Percentiles rank a stretch among this genome's conserved stretches.
Evolutionary conservation across 2,797 vertebrate genomes (phyloP).

Genomic region (Sarcophilus harrisii): DNA sequence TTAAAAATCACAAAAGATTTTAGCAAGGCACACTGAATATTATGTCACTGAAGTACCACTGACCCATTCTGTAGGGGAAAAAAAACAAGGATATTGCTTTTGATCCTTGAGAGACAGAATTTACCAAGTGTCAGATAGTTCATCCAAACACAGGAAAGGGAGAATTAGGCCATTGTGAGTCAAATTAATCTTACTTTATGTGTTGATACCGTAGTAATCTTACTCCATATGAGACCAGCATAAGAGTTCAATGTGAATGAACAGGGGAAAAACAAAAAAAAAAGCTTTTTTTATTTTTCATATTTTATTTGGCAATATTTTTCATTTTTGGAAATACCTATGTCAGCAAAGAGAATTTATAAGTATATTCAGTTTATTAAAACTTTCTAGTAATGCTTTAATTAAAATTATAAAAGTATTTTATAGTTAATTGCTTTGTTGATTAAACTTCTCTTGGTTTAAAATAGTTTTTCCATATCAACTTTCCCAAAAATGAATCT

Average conservation of each 20-base stretch:
- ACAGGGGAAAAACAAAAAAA: neutral
- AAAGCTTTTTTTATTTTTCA: neutral
- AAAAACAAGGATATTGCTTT: neutral
- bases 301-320: neutral
- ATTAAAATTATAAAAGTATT: neutral
- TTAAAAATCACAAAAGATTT: neutral
- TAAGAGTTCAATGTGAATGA: neutral
- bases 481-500: neutral
- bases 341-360: neutral
- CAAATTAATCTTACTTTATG: neutral
- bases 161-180: neutral
- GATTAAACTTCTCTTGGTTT: neutral
- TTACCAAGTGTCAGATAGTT: neutral
- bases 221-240: neutral
- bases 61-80: neutral
- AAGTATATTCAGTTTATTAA: neutral
- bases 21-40: neutral
- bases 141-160: too few relatives aligned
- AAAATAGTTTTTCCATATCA: too few relatives aligned
- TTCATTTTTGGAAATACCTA: neutral
- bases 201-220: neutral
- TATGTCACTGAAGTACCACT: neutral
- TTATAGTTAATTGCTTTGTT: neutral
- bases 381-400: neutral
- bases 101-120: neutral